Percentiles rank a stretch among this genome's conserved stretches.
Evolutionary conservation across 2,113 vertebrate species (phyloP).

Genomic region (Maccullochella peelii): DNA sequence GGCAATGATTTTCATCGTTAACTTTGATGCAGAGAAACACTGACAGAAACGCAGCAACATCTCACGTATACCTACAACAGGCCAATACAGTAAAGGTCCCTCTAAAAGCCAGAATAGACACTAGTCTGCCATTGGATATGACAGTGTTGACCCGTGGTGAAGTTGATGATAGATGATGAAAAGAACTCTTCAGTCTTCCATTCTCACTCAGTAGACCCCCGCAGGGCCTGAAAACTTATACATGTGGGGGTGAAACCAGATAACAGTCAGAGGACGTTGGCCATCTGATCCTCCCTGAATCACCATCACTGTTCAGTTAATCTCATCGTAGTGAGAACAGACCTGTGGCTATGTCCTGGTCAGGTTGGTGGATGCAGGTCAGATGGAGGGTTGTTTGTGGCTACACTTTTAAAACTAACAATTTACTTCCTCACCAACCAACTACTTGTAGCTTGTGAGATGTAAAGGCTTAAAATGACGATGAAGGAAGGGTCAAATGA

Average conservation of each 20-base stretch:
- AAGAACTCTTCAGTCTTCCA: constrained; percentile 22
- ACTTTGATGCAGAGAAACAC: constrained; percentile 5
- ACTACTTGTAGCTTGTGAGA: not conserved
- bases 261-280: constrained; percentile 33
- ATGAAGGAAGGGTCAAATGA: not conserved
- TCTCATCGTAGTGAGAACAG: constrained; percentile 34
- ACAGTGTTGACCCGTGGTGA: constrained; percentile 7
- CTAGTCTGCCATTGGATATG: constrained; percentile 43
- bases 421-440: not conserved
- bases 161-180: constrained; percentile 47
- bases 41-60: not conserved
- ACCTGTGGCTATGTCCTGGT: not conserved
- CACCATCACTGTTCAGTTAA: constrained; percentile 9
- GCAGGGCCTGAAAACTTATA: constrained; percentile 15
- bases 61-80: not conserved
- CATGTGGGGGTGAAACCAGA: constrained; percentile 64
- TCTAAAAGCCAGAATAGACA: constrained; percentile 5
- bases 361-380: constrained; percentile 16
- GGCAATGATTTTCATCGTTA: not conserved
- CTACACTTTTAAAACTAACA: not conserved
- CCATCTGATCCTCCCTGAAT: constrained; percentile 49
- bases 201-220: constrained; percentile 12
- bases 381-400: not conserved
- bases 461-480: not conserved
- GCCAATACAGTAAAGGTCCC: not conserved